A percentile compares a stretch with the other conserved stretches of the same genome.
Evolutionary conservation across 2,797 vertebrate species (phyloP).

Genomic region (Centroberyx gerrardi): DNA sequence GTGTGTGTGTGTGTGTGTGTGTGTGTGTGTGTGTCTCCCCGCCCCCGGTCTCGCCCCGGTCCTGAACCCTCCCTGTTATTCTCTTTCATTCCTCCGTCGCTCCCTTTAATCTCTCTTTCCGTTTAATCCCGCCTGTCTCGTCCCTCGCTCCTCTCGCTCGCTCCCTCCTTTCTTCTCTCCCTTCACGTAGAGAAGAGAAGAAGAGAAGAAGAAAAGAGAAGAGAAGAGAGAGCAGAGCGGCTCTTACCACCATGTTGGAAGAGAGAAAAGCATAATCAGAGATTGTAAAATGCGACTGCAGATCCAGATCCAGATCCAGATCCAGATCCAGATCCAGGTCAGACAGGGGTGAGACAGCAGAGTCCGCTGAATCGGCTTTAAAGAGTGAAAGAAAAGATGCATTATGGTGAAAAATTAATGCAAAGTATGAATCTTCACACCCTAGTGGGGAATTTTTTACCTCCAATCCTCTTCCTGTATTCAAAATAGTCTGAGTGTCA

Average conservation of each 20-base stretch:
- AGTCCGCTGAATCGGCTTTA: too few relatives aligned
- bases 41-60: conserved; percentile 22
- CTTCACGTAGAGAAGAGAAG: conserved; percentile 28
- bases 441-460: not conserved
- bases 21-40: conserved; percentile 2
- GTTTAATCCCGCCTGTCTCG: conserved; percentile 40
- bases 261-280: too few relatives aligned
- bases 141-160: not conserved
- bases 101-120: conserved; percentile 63
- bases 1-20: conserved; percentile 21
- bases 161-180: conserved; percentile 39
- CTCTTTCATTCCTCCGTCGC: conserved; percentile 43
- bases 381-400: too few relatives aligned
- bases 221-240: too few relatives aligned
- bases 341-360: too few relatives aligned
- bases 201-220: too few relatives aligned
- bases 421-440: too few relatives aligned
- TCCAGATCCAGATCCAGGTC: too few relatives aligned
- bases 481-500: not conserved
- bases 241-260: conserved; percentile 32
- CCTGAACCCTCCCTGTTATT: conserved; percentile 45
- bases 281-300: too few relatives aligned
- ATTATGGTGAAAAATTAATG: too few relatives aligned
- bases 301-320: too few relatives aligned
- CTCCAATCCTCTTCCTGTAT: not conserved